phyloP scores from a whole-genome alignment of 1,140 invertebrate species.

The Pristionchus pacificus region DNA sequence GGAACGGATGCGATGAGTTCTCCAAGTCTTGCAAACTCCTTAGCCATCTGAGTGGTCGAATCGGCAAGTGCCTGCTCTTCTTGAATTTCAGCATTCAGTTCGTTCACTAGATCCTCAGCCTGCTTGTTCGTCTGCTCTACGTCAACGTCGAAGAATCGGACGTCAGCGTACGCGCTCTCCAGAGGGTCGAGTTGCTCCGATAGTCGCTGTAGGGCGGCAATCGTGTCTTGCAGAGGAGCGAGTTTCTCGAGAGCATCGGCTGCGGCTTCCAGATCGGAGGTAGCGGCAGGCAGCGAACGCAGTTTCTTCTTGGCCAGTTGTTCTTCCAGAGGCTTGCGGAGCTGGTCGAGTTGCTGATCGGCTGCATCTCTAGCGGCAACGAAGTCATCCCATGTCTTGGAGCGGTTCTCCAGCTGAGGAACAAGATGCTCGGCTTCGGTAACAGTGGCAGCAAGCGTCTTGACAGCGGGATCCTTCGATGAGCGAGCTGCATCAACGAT shows the following conservation, averaged over 20 bases:
- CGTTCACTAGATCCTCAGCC: conserved; percentile 37
- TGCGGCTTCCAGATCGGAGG: conserved; percentile 35
- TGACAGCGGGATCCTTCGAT: conserved; percentile 21
- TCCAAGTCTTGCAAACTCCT: conserved; percentile 18
- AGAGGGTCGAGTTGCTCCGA: conserved; percentile 46
- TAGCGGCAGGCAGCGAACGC: conserved; percentile 31
- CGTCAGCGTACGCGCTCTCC: conserved; percentile 45
- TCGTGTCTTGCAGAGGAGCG: conserved; percentile 19
- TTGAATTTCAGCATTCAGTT: conserved; percentile 33
- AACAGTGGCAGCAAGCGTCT: conserved; percentile 16
- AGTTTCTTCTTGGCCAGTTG: conserved; percentile 30
- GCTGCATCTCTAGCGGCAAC: conserved; percentile 33
- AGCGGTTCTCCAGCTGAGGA: conserved; percentile 26
- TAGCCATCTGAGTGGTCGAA: conserved; percentile 18
- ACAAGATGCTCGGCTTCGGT: conserved; percentile 27
- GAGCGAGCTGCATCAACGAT: conserved; percentile 18
- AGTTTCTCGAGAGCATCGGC: conserved; percentile 9
- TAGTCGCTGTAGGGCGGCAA: conserved; percentile 37
- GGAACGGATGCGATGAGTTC: neutral
- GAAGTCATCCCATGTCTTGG: conserved; percentile 37
- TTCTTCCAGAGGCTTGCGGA: conserved; percentile 37
- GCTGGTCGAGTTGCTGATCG: conserved; percentile 31
- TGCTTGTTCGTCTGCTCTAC: conserved; percentile 43
- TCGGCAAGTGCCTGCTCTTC: conserved; percentile 28
- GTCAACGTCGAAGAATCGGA: conserved; percentile 47